Evolutionary conservation across 2,113 vertebrate genomes (phyloP).

Genomic region (Donacobius atricapilla): DNA sequence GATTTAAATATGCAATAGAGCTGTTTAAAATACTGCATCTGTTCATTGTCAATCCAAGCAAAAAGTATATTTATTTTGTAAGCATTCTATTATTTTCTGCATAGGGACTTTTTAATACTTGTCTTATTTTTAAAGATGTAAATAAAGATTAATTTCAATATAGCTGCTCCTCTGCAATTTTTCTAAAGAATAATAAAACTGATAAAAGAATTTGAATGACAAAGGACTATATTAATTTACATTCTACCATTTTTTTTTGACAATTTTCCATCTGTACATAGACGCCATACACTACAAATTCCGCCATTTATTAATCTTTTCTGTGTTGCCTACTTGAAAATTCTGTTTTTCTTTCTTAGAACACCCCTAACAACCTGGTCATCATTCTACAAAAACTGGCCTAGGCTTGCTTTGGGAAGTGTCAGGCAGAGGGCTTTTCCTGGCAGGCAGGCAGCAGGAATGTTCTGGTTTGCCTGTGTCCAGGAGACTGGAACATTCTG

Average conservation of each 20-base stretch:
- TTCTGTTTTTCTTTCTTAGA: background rate
- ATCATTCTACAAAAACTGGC: background rate
- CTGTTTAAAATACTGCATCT: background rate
- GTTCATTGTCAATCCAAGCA: background rate
- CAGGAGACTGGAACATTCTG: fast-evolving
- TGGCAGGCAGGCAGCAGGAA: background rate
- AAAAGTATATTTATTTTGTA: background rate
- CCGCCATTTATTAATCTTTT: background rate
- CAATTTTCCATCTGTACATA: background rate
- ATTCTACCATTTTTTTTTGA: background rate
- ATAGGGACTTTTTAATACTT: background rate
- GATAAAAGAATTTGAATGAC: background rate
- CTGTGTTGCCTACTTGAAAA: background rate
- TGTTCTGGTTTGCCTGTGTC: background rate
- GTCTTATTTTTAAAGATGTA: background rate
- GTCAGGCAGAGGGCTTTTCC: background rate
- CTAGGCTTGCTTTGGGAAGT: background rate
- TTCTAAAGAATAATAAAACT: background rate
- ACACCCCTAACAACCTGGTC: background rate
- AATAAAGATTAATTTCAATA: background rate
- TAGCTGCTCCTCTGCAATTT: background rate
- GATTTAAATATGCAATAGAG: background rate
- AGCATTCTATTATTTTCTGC: background rate
- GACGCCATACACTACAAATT: background rate
- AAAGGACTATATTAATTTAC: background rate